Base-by-base conservation (phyloP, 2,888 invertebrate species). In the Drosophila anomalata region DNA sequence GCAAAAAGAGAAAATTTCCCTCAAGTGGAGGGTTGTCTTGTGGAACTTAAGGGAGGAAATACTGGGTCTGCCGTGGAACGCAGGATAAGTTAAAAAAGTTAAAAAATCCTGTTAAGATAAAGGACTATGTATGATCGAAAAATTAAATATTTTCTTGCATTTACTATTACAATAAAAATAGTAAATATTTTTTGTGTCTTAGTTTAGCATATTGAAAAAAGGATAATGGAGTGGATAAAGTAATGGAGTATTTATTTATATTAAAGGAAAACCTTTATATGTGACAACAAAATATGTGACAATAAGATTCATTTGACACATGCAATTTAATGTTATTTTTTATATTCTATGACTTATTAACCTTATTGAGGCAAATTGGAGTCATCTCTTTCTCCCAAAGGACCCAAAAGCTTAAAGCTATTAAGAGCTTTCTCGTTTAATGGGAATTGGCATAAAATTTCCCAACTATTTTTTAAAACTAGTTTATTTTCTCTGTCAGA, bases 1-100 rank as follows among this genome's bases (percentile, higher is more conserved):
- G n/a, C 39, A 9, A 20, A 29, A 71, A 71, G 71, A 71, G 71
- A 71, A 24, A 65, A 71, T 58, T 24, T 53, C 65, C 63, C 12
- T 4, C 12, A 3, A 22, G n/a, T 2, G 6, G 8, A n/a, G 60
- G 56, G 58, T 24, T 17, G 4, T 11, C 33, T 7, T 22, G 26
- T 29, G 39, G 69, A 59, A 39, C 24, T 39, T 51, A 47, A 51
- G 62, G 47, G 36, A 41, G 9, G 12, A 56, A 70, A 14, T 70
- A 68, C 22, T 9, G 67, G 67, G 52, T 17, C 7, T 1, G 5
- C 2, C 22, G 36, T 39, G 63, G 63, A 29, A 24, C n/a, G 14
- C 2, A 36, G 36, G 7, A 6, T 36, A n/a, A n/a, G 1, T n/a
- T 14, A 14, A 14, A 36, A 36, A 36, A 36, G n/a, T 36, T 2